Conservation (phyloP, 2,113 vertebrate genomes). For the Nycticebus coucang region DNA sequence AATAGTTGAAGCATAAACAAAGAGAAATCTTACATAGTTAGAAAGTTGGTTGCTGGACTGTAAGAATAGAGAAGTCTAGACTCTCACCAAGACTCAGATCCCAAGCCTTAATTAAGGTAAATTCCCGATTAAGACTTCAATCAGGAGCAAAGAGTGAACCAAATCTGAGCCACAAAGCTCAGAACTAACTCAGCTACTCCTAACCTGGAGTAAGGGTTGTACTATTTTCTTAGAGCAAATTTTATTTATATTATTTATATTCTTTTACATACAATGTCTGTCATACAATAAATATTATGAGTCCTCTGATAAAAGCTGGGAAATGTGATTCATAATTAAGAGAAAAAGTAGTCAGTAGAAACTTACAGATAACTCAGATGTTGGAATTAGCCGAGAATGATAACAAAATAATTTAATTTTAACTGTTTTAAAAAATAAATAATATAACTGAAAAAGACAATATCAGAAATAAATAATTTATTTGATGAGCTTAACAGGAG, state of each 20-base stretch:
- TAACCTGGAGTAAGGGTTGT: neutral
- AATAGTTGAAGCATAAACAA: neutral
- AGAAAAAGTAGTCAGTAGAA: neutral
- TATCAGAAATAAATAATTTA: neutral
- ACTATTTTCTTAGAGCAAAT: neutral
- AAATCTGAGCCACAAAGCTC: conserved; percentile 8
- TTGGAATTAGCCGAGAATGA: neutral
- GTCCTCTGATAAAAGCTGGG: neutral
- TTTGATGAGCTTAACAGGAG: neutral
- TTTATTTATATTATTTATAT: neutral
- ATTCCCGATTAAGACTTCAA: neutral
- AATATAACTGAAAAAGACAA: neutral
- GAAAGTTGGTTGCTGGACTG: neutral
- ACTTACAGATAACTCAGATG: neutral
- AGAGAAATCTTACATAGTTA: neutral
- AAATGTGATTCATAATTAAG: neutral
- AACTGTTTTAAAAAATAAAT: neutral
- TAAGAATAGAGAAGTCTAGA: neutral
- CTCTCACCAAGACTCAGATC: neutral
- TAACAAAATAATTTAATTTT: neutral
- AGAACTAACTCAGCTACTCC: neutral
- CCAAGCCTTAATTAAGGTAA: neutral
- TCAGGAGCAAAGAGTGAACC: neutral
- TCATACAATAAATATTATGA: neutral
- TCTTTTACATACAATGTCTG: neutral